phyloP scores from a whole-genome alignment of 53 echinoderm and acorn worm species.

The Patiria pectinifera region DNA sequence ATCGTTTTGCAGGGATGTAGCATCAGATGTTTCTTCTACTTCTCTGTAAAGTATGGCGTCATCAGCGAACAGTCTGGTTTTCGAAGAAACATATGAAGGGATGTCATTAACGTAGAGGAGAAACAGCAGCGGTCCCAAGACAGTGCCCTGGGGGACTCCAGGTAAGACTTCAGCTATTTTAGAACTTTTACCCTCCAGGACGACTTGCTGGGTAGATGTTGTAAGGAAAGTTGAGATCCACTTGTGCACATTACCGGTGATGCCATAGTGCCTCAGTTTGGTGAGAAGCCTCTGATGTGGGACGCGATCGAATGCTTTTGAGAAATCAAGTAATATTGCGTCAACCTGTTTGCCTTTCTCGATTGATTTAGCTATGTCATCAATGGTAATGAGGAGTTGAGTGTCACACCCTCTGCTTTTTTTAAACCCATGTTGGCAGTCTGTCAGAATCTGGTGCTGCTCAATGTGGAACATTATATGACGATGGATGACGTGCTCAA shows the following conservation, averaged over 20 bases:
- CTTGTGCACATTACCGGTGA: not conserved
- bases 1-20: not conserved
- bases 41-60: not conserved
- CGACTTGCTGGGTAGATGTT: not conserved
- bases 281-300: too few species aligned
- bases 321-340: too few species aligned
- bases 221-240: constrained; percentile 9
- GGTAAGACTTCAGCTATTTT: not conserved
- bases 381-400: not conserved
- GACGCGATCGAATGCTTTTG: too few species aligned
- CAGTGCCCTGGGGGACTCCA: constrained; percentile 20
- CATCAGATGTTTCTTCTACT: not conserved
- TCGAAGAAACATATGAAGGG: not conserved
- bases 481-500: too few species aligned
- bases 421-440: constrained; percentile 24
- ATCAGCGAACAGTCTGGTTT: too few species aligned
- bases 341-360: too few species aligned
- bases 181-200: not conserved
- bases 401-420: constrained; percentile 31
- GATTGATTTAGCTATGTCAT: too few species aligned
- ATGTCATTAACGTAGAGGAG: not conserved
- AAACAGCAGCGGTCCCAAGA: too few species aligned
- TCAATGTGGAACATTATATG: too few species aligned
- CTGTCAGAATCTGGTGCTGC: not conserved
- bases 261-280: not conserved